Evolutionary conservation across 2,888 invertebrate species (phyloP).

Genomic region (Spilosoma lubricipeda): DNA sequence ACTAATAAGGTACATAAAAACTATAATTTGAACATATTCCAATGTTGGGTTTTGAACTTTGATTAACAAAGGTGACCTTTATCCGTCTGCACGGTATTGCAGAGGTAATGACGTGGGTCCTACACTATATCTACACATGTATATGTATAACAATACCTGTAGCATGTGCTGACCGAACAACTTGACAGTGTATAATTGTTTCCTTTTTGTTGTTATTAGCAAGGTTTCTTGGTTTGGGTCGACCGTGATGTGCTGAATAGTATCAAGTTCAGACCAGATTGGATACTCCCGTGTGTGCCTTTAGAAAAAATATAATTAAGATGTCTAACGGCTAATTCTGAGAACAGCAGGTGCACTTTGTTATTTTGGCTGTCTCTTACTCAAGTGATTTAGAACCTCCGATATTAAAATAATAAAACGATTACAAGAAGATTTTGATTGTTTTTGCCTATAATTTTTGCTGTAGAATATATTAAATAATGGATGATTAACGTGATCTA

Average conservation of each 20-base stretch:
- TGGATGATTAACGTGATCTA: not conserved
- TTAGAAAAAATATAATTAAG: constrained; percentile 17
- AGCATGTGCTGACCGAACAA: constrained; percentile 88
- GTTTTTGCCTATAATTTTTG: not conserved
- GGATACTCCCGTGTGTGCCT: constrained; percentile 81
- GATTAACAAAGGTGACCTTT: not conserved
- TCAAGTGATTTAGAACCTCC: not conserved
- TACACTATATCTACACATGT: not conserved
- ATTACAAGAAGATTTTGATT: not conserved
- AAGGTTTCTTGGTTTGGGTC: constrained; percentile 87
- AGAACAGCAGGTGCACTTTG: not conserved
- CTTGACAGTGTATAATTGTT: constrained; percentile 89
- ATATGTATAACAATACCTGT: constrained; percentile 61
- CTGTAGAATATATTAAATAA: not conserved
- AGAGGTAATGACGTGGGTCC: not conserved
- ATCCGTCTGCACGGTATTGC: not conserved
- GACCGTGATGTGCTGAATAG: constrained; percentile 85
- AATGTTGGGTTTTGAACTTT: not conserved
- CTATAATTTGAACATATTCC: not conserved
- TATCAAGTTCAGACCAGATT: constrained; percentile 80
- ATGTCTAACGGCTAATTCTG: not conserved
- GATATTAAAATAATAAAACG: not conserved
- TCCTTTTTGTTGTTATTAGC: constrained; percentile 89
- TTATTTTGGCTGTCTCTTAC: not conserved
- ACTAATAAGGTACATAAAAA: not conserved